phyloP scores from a whole-genome alignment of 2,888 invertebrate genomes.

The Chrysotoxum bicinctum region DNA sequence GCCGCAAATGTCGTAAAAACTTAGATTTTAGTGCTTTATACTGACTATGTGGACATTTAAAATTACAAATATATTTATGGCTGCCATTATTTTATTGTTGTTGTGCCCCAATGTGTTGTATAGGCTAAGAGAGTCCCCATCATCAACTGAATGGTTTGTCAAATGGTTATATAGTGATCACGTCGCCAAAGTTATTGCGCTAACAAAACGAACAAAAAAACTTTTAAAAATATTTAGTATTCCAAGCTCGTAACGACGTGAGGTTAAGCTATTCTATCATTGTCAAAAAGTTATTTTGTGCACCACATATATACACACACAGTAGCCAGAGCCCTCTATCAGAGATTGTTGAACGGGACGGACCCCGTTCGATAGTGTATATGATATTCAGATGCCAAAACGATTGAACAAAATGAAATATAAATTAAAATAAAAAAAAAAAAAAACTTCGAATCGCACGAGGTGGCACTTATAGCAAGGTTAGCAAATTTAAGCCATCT shows the following conservation, averaged over 20 bases:
- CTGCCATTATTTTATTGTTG: constrained; percentile 73
- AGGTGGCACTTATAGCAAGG: constrained; percentile 72
- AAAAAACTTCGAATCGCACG: constrained; percentile 46
- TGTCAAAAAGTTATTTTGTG: constrained; percentile 73
- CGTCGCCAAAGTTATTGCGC: constrained; percentile 73
- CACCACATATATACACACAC: constrained; percentile 58
- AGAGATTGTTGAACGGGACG: constrained; percentile 58
- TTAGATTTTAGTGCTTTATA: constrained; percentile 67
- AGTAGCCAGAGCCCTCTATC: constrained; percentile 66
- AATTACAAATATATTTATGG: constrained; percentile 72
- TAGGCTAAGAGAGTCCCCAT: constrained; percentile 11
- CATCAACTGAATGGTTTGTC: constrained; percentile 15
- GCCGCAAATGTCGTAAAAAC: constrained; percentile 59
- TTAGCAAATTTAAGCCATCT: constrained; percentile 64
- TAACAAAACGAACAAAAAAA: constrained; percentile 33
- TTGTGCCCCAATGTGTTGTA: constrained; percentile 36
- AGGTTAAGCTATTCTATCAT: constrained; percentile 73
- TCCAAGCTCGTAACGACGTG: constrained; percentile 64
- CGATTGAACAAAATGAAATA: constrained; percentile 48
- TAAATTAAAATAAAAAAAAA: constrained; percentile 9
- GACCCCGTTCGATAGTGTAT: constrained; percentile 57
- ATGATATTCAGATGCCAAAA: constrained; percentile 70
- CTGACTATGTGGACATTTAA: constrained; percentile 66
- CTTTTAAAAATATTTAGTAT: constrained; percentile 56
- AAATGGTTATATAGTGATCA: constrained; percentile 54